Conservation (phyloP, 2,888 invertebrate species). For the Sylvicola cinctus region DNA sequence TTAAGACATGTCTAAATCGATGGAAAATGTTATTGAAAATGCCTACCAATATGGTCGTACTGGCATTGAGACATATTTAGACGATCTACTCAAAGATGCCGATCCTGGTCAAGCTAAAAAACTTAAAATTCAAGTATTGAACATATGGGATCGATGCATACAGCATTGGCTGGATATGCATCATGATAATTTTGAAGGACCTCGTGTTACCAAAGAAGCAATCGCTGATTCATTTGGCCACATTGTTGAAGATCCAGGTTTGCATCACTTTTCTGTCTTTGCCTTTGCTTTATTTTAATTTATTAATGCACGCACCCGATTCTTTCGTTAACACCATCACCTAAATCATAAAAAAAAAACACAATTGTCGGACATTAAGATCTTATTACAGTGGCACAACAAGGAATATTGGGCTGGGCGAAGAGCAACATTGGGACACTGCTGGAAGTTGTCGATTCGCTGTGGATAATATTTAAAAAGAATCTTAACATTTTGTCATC, state of each 20-base stretch:
- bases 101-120: conserved; percentile 61
- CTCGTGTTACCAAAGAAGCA: conserved; percentile 51
- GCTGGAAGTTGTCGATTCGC: conserved; percentile 62
- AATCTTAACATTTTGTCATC: conserved; percentile 74
- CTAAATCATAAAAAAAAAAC: neutral
- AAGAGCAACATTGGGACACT: conserved; percentile 81
- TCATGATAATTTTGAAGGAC: conserved; percentile 35
- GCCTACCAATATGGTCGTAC: conserved; percentile 84
- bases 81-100: conserved; percentile 57
- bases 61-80: conserved; percentile 72
- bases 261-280: conserved; percentile 6
- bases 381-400: conserved; percentile 26
- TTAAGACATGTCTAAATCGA: conserved; percentile 60
- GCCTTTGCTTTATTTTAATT: neutral
- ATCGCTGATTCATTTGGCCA: conserved; percentile 48
- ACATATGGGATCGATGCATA: conserved; percentile 85
- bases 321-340: no score
- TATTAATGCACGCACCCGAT: neutral
- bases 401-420: conserved; percentile 56
- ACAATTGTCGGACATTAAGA: conserved; percentile 18
- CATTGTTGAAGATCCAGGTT: conserved; percentile 56
- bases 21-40: conserved; percentile 80
- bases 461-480: conserved; percentile 82
- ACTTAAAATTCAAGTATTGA: conserved; percentile 71
- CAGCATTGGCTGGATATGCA: conserved; percentile 74